Evolutionary conservation across 1,140 invertebrate genomes (phyloP).

Genomic region (Acromyrmex echinatior): DNA sequence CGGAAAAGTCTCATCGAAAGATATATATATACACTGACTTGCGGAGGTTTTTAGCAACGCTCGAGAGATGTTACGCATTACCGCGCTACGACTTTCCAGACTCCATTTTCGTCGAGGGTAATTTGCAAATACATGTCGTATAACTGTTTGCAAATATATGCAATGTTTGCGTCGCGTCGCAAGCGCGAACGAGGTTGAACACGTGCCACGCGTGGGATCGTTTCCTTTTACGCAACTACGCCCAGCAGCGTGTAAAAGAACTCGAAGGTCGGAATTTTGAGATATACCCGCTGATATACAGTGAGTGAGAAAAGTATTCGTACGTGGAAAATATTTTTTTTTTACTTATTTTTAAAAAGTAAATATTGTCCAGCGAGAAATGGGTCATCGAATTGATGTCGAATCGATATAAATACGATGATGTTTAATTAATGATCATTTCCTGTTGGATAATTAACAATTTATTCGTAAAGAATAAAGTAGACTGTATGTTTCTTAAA

Average conservation of each 20-base stretch:
- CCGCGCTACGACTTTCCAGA: slow-evolving; percentile 11
- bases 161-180: slow-evolving; percentile 18
- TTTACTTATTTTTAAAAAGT: too few species aligned
- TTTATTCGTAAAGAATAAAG: too few species aligned
- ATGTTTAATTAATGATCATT: too few species aligned
- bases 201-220: slow-evolving; percentile 68
- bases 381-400: too few species aligned
- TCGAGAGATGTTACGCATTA: background rate
- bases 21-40: background rate
- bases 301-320: too few species aligned
- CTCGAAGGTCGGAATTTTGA: slow-evolving; percentile 66
- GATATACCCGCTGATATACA: background rate
- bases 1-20: slow-evolving; percentile 28
- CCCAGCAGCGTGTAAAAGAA: slow-evolving; percentile 38
- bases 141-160: slow-evolving; percentile 48
- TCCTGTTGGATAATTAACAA: too few species aligned
- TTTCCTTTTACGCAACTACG: slow-evolving; percentile 63
- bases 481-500: too few species aligned
- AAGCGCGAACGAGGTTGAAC: slow-evolving; percentile 53
- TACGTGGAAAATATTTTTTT: too few species aligned
- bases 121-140: slow-evolving; percentile 50
- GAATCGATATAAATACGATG: too few species aligned
- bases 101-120: slow-evolving; percentile 15
- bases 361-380: too few species aligned
- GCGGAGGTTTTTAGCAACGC: background rate